Percentiles rank a stretch among this genome's conserved stretches.
These are phyloP conservation scores for Pararge aegeria DNA, from an alignment of 1,140 invertebrate species.

Conservation along the genomic window DNA sequence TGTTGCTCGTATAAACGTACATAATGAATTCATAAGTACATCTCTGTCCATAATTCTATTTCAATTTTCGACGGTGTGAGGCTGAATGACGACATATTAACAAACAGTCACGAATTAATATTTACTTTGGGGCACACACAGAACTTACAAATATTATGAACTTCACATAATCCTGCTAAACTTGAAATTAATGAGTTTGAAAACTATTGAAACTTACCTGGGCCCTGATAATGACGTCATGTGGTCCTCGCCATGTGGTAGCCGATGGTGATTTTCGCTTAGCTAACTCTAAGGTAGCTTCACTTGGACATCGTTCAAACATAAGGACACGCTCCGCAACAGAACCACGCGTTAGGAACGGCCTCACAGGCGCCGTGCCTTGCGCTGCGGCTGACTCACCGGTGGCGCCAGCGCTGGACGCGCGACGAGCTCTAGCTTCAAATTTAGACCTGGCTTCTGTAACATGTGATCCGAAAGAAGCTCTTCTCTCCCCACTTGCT, in stretches of 20 bases:
- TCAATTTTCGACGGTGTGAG: constrained; percentile 11
- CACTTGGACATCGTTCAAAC: constrained; percentile 94
- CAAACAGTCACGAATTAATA: constrained; percentile 18
- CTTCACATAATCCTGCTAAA: neutral
- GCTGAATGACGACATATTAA: constrained; percentile 14
- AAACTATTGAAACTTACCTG: constrained; percentile 81
- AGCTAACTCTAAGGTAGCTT: constrained; percentile 83
- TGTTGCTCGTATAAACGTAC: neutral
- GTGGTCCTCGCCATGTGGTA: constrained; percentile 81
- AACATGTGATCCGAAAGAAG: constrained; percentile 69
- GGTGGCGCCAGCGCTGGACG: constrained; percentile 66
- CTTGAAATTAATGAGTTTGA: neutral
- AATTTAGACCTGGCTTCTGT: constrained; percentile 73
- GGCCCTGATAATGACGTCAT: constrained; percentile 85
- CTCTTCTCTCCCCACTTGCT: constrained; percentile 58
- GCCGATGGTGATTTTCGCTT: constrained; percentile 83
- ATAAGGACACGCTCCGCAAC: constrained; percentile 95
- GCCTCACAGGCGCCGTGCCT: constrained; percentile 82
- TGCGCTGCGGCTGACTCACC: constrained; percentile 66
- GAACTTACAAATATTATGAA: neutral
- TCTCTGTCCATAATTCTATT: constrained; percentile 7
- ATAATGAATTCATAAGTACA: constrained; percentile 3
- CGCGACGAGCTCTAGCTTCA: constrained; percentile 66
- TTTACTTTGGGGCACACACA: constrained; percentile 1
- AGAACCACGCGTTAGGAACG: constrained; percentile 92